These are phyloP conservation scores for Sebastes matsubarae DNA, from an alignment of 2,797 vertebrate genomes.

Conservation along the genomic window DNA sequence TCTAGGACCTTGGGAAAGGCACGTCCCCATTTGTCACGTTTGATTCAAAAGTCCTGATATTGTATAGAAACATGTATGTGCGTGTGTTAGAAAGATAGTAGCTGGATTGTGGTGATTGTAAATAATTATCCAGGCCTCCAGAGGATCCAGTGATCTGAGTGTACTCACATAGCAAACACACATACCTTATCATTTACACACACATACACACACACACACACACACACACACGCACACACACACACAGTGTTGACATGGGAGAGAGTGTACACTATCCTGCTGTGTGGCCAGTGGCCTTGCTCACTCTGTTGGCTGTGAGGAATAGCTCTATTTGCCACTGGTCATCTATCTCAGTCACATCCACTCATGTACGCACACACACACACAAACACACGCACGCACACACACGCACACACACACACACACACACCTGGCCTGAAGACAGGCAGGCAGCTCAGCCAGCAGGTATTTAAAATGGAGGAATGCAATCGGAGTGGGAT, in stretches of 20 bases:
- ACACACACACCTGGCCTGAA: constrained; percentile 25
- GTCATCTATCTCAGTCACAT: constrained; percentile 77
- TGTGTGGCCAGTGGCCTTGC: constrained; percentile 70
- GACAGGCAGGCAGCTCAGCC: constrained; percentile 23
- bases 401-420: constrained; percentile 12
- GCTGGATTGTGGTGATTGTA: too few species aligned
- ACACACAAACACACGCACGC: constrained; percentile 1
- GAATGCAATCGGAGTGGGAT: constrained; percentile 54
- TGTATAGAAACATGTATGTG: too few species aligned
- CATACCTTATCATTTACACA: too few species aligned
- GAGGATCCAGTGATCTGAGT: too few species aligned
- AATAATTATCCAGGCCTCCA: too few species aligned
- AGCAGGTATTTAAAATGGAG: constrained; percentile 70
- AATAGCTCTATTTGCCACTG: constrained; percentile 75
- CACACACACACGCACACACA: constrained; percentile 5
- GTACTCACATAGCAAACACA: too few species aligned
- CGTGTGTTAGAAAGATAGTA: too few species aligned
- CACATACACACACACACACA: neutral
- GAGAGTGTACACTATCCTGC: constrained; percentile 15
- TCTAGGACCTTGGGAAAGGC: too few species aligned
- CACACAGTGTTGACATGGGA: constrained; percentile 21
- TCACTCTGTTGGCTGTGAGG: constrained; percentile 65
- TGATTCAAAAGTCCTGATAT: too few species aligned
- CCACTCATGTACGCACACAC: constrained; percentile 27
- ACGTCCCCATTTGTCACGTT: too few species aligned